phyloP scores from a whole-genome alignment of 2,113 vertebrate species.

The Crotalus viridis region DNA sequence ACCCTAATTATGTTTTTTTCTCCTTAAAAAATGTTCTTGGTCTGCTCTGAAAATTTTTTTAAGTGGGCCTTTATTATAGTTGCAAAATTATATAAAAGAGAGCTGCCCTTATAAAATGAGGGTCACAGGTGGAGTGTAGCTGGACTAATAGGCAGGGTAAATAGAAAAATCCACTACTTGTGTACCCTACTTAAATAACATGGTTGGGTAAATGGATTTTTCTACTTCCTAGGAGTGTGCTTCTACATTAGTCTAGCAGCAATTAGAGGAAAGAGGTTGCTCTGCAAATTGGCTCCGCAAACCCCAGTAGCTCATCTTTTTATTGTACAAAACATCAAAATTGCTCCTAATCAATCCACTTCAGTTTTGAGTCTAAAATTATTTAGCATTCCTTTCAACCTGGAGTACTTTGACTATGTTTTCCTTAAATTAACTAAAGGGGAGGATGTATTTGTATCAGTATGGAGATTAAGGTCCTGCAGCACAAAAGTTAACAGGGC shows the following conservation, averaged over 20 bases:
- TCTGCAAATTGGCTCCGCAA: slow-evolving; percentile 77
- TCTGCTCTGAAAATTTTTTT: slow-evolving; percentile 64
- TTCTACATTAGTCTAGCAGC: slow-evolving; percentile 78
- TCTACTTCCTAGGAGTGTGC: slow-evolving; percentile 70
- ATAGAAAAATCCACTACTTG: slow-evolving; percentile 89
- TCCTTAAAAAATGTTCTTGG: slow-evolving; percentile 65
- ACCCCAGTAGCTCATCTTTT: slow-evolving; percentile 74
- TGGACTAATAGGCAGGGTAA: slow-evolving; percentile 82
- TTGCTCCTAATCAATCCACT: slow-evolving; percentile 80
- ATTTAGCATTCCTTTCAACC: slow-evolving; percentile 70
- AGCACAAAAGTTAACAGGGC: slow-evolving; percentile 39
- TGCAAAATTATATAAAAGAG: slow-evolving; percentile 72
- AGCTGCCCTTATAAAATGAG: slow-evolving; percentile 64
- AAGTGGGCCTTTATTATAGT: slow-evolving; percentile 73
- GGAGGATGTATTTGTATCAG: slow-evolving; percentile 66
- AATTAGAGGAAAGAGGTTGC: slow-evolving; percentile 84
- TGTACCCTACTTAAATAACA: slow-evolving; percentile 79
- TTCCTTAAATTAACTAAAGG: slow-evolving; percentile 69
- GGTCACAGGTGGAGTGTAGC: slow-evolving; percentile 83
- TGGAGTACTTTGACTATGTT: slow-evolving; percentile 68
- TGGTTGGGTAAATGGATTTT: slow-evolving; percentile 86
- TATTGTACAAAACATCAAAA: slow-evolving; percentile 78
- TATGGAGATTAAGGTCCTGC: slow-evolving; percentile 57
- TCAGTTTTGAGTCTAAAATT: slow-evolving; percentile 73
- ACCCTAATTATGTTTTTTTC: slow-evolving; percentile 65